Base-by-base conservation (phyloP, 2,113 vertebrate species). In the Gnathonemus echidnorhynchus region DNA sequence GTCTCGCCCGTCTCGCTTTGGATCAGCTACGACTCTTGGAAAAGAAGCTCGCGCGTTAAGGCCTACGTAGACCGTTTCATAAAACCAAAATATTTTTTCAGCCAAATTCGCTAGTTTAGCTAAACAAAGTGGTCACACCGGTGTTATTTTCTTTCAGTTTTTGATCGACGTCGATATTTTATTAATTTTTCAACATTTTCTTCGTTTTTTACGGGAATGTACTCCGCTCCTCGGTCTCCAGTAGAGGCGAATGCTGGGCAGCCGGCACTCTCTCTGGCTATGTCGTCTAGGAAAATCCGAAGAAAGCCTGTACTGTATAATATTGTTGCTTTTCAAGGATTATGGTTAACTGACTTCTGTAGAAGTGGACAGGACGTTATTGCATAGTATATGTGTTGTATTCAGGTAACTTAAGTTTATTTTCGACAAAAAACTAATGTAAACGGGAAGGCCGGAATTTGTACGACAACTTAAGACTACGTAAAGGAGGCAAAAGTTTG, bases 21-120 rank as follows among this genome's bases (percentile, higher is more conserved):
- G 95, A 96, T 94, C 95, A 95, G 94, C 95, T 93, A 93, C 95
- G 93, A 93, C 95, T 94, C 95, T 93, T 94, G 95, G 95, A 95
- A 97, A 96, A 95, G 95, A 95, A 94, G 94, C 95, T 96, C 95
- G 94, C 93, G 91, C 91, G 92, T 93, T 87, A 92, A 94, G 96
- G 96, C 96, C 96, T 95, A 91, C 90, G 35, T 24, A 91, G 86
- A 88, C 66, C 90, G 21, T 48, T 31, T 80, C 91, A 90, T 31
- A 93, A 95, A 94, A 88, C 45, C 58, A 80, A 8, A 53, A 70
- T 52, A 87, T 84, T 91, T 89, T 89, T 53, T 24, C 86, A 90
- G 91, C 77, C n/a, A 86, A 92, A 90, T 7, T 89, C 92, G 91
- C 66, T 90, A 89, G 88, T 42, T 1, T 91, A 92, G 89, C 2